Base-by-base conservation (phyloP, 2,888 invertebrate species). In the Embidobia sp. region DNA sequence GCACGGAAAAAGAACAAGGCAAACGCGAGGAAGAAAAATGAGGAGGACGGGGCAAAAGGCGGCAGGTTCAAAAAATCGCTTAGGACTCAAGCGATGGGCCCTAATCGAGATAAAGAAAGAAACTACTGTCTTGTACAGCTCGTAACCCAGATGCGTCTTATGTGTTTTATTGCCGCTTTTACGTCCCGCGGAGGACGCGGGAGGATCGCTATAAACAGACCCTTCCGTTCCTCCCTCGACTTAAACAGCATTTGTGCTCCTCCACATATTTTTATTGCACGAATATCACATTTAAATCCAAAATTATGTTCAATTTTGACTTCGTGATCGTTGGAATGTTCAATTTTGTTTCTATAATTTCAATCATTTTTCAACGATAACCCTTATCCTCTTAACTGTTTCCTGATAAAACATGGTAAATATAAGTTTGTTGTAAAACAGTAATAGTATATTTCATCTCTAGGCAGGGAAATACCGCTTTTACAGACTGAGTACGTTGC, bases 121-220 rank as follows among this genome's bases (percentile, higher is more conserved):
- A 86, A 82, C 83, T 83, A 83, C 82, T 82, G 83, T 80, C 83
- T 85, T 85, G 85, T 85, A 85, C 86, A 85, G 84, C 85, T 85
- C 86, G 84, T 86, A 87, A 86, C 87, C 88, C 88, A 87, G 87
- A 87, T 88, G 88, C 85, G 86, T 84, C 86, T 85, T 83, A 81
- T 83, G 86, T 86, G 85, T 87, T 88, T 88, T 88, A 87, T 88
- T 86, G 86, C 81, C 83, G 64, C 85, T 85, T 86, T 87, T 86
- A 87, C 84, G 82, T 75, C 72, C 77, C 77, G 49, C 42, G 73
- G 78, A 80, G 78, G 79, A 77, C 63, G 79, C 70, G 49, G 59
- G 48, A 55, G 35, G 44, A 69, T 66, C 48, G 77, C 63, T 55
- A 75, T 72, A 77, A 77, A 77, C 77, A 70, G 61, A 72, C 48